Evolutionary conservation across 2,113 vertebrate genomes (phyloP).

Genomic region (Ammodytes dubius): DNA sequence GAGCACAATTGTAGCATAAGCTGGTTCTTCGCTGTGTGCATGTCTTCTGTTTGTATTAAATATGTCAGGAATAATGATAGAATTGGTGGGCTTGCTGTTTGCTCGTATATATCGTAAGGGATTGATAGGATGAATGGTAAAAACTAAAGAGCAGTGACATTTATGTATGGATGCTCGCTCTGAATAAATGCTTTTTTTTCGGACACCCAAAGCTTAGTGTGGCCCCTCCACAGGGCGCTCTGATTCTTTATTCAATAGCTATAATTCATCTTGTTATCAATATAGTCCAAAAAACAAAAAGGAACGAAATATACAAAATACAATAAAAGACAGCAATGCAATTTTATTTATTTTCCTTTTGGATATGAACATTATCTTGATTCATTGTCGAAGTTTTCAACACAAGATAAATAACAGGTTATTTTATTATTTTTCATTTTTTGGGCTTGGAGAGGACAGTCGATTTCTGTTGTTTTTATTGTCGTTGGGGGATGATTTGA

Average conservation of each 20-base stretch:
- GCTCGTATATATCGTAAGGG: constrained; percentile 15
- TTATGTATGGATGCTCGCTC: constrained; percentile 74
- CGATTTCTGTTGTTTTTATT: constrained; percentile 48
- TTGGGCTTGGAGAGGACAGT: neutral
- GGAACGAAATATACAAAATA: neutral
- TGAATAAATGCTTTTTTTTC: constrained; percentile 85
- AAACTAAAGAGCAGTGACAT: constrained; percentile 59
- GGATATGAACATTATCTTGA: neutral
- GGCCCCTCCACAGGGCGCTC: constrained; percentile 82
- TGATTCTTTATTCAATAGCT: constrained; percentile 66
- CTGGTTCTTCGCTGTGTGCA: constrained; percentile 83
- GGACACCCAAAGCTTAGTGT: constrained; percentile 79
- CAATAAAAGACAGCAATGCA: neutral
- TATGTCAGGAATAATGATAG: constrained; percentile 11
- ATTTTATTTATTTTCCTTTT: neutral
- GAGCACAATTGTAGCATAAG: constrained; percentile 73
- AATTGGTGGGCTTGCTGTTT: constrained; percentile 6
- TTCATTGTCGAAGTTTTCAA: neutral
- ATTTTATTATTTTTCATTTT: constrained; percentile 14
- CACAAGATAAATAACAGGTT: constrained; percentile 17
- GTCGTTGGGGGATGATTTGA: constrained; percentile 51
- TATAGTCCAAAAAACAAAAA: neutral
- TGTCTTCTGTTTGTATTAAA: constrained; percentile 68
- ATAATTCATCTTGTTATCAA: constrained; percentile 61
- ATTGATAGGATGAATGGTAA: constrained; percentile 49